Evolutionary conservation across 2,113 vertebrate genomes (phyloP).

Genomic region (Ciconia maguari): DNA sequence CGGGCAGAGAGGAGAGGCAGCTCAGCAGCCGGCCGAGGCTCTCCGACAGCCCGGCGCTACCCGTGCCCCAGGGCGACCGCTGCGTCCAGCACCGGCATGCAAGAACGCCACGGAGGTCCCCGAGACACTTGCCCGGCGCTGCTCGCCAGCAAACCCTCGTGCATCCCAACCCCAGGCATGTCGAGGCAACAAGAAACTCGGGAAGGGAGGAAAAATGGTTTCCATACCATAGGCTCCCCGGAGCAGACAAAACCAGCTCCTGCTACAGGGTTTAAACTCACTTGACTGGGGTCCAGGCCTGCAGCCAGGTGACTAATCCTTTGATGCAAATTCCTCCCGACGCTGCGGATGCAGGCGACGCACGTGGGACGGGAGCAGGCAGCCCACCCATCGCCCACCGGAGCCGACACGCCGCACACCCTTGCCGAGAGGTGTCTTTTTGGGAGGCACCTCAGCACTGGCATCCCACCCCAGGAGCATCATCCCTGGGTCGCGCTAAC

Average conservation of each 20-base stretch:
- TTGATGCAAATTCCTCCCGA: constrained; percentile 9
- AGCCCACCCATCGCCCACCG: not conserved
- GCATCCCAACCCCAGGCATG: not conserved
- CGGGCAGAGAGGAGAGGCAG: not conserved
- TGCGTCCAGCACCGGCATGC: rapidly evolving
- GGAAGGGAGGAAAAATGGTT: constrained; percentile 34
- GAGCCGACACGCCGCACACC: rapidly evolving
- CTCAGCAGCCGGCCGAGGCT: not conserved
- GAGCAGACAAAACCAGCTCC: constrained; percentile 51
- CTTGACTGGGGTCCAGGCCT: constrained; percentile 56
- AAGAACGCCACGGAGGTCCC: rapidly evolving
- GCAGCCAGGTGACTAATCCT: constrained; percentile 60
- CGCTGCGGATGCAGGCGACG: rapidly evolving
- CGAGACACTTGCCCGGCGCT: rapidly evolving
- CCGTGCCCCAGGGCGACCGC: rapidly evolving
- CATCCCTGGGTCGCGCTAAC: not conserved
- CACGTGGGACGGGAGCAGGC: rapidly evolving
- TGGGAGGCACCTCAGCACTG: not conserved
- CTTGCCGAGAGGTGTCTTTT: not conserved
- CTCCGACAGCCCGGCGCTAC: not conserved
- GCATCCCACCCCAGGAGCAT: not conserved
- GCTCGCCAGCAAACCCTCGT: not conserved
- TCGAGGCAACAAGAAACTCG: not conserved
- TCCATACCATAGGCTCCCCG: not conserved
- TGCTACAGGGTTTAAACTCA: constrained; percentile 12